Base-by-base conservation (phyloP, 2,113 vertebrate species). In the Anolis sagrei region DNA sequence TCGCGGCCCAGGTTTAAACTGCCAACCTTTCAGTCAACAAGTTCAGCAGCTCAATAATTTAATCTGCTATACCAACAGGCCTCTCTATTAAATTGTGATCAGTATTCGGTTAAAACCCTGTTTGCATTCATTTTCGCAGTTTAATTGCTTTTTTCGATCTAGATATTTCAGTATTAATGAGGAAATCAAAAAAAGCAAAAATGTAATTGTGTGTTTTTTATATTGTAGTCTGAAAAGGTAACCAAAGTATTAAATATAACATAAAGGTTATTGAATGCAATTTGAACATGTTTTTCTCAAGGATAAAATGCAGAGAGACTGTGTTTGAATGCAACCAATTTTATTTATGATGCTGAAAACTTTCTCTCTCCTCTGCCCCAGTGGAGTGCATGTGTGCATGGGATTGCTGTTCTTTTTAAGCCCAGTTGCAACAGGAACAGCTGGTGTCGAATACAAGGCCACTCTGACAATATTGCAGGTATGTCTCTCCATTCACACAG, bases 401-500 rank as follows among this genome's bases (percentile, higher is more conserved):
- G n/a, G n/a, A 90, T 36, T 93, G 89, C 58, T 39, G 64, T 58
- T 69, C 2, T 69, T 8, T 81, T 93, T 92, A 96, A 77, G 95
- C 51, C 95, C 95, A 95, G 91, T 95, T 96, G 90, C 95, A 96
- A 90, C 96, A 97, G 64, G 90, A 94, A 89, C 96, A 97, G 87
- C 94, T 95, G 79, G 82, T 0, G 21, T 97, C 92, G 8, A 95
- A 97, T 77, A 97, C 94, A 79, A 97, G 92, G 32, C 93, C 90
- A 5, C 19, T 2, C 21, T 90, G 94, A 49, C 96, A 97, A 77
- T 93, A 64, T 76, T 95, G 79, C 2, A 19, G 0, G 5, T 95
- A 95, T 74, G 95, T 95, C 1, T 39, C 0, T n/a, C 92, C 95
- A 51, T 89, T 86, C 69, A 70, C 21, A 0, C 93, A 95, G 25